Evolutionary conservation across 1,140 invertebrate genomes (phyloP).

Genomic region (Saccostrea glomerata): DNA sequence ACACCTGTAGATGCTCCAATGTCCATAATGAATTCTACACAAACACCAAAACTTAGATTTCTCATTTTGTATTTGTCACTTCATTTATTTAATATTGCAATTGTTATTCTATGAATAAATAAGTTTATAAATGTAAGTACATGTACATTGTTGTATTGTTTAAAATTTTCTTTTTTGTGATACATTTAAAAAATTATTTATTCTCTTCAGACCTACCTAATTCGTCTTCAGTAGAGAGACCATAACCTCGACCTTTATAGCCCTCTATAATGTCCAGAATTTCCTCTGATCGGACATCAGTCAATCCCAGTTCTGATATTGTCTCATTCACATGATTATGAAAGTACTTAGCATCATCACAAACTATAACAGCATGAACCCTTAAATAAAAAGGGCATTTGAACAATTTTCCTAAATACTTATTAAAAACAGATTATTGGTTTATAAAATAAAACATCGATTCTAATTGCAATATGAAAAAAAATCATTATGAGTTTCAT

Average conservation of each 20-base stretch:
- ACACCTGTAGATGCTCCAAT: slow-evolving; percentile 66
- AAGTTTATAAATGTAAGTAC: neutral
- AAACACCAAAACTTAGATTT: neutral
- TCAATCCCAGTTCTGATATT: slow-evolving; percentile 62
- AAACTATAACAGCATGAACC: slow-evolving; percentile 70
- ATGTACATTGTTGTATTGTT: too few species aligned
- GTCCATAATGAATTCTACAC: slow-evolving; percentile 69
- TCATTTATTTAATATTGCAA: neutral
- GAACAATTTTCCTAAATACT: too few species aligned
- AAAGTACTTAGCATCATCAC: slow-evolving; percentile 69
- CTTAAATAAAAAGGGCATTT: slow-evolving; percentile 49
- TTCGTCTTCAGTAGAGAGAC: slow-evolving; percentile 71
- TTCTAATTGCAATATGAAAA: too few species aligned
- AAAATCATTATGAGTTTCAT: too few species aligned
- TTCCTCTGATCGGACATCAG: slow-evolving; percentile 58
- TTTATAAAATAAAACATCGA: too few species aligned
- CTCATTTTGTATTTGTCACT: neutral
- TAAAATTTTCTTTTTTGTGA: too few species aligned
- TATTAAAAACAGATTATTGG: too few species aligned
- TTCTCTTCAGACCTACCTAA: slow-evolving; percentile 59
- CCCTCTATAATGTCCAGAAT: slow-evolving; percentile 73
- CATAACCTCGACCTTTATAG: slow-evolving; percentile 73
- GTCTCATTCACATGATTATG: slow-evolving; percentile 67
- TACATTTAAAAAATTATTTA: too few species aligned
- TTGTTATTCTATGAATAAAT: neutral